phyloP scores from a whole-genome alignment of 2,113 vertebrate genomes.

The Stigmatopora argus region DNA sequence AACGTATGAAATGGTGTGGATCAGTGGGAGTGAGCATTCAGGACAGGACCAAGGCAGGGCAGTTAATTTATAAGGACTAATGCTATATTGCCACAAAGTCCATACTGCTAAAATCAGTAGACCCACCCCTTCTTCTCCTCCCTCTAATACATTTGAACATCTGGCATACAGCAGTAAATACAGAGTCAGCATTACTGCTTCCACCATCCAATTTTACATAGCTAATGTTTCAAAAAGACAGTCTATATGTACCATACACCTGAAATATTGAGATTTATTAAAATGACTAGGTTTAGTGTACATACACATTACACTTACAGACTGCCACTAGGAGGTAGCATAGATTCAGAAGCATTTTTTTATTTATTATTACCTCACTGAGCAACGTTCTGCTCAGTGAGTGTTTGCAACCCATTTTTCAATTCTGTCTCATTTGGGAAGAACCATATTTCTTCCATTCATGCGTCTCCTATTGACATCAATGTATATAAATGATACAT shows the following conservation, averaged over 20 bases:
- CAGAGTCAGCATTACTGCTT: not conserved
- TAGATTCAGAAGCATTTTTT: slow-evolving; percentile 65
- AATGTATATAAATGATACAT: slow-evolving; percentile 73
- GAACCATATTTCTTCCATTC: slow-evolving; percentile 74
- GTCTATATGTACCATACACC: not conserved
- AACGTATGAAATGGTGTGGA: not conserved
- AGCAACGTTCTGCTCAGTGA: slow-evolving; percentile 28
- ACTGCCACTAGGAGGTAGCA: slow-evolving; percentile 84
- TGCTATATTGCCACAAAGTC: not conserved
- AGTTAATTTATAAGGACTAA: not conserved
- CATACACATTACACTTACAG: not conserved
- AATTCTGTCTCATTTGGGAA: slow-evolving; percentile 60
- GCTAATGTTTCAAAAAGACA: not conserved
- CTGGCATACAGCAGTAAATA: not conserved
- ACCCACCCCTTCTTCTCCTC: not conserved
- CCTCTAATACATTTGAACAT: not conserved
- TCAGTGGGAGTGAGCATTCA: not conserved
- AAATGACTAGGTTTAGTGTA: not conserved
- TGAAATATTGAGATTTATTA: not conserved
- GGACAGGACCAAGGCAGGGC: not conserved
- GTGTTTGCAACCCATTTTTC: slow-evolving; percentile 63
- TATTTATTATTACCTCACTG: slow-evolving; percentile 10
- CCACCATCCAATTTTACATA: not conserved
- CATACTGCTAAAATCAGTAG: not conserved
- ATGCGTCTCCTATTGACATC: slow-evolving; percentile 73